These are phyloP conservation scores for Meda fulgida DNA, from an alignment of 2,797 vertebrate species.

Conservation along the genomic window DNA sequence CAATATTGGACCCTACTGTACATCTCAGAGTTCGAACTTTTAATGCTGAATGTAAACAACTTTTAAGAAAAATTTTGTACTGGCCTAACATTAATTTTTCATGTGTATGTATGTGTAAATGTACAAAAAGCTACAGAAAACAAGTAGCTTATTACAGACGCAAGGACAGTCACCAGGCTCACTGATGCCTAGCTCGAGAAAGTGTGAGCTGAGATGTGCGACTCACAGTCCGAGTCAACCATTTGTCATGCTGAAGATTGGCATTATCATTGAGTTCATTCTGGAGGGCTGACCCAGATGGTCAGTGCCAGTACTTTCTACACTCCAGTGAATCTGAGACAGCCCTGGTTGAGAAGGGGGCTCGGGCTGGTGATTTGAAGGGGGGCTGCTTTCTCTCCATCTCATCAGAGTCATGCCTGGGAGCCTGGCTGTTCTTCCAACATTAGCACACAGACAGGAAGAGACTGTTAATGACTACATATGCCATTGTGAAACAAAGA, in stretches of 20 bases:
- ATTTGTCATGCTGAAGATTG: conserved; percentile 55
- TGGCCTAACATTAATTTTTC: not conserved
- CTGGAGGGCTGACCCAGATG: conserved; percentile 61
- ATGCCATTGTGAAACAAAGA: conserved; percentile 7
- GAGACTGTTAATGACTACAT: conserved; percentile 33
- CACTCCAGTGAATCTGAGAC: conserved; percentile 55
- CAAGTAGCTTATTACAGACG: conserved; percentile 18
- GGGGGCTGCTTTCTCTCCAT: conserved; percentile 38
- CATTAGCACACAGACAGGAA: conserved; percentile 27
- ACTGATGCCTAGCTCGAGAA: conserved; percentile 28
- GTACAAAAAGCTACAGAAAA: not conserved
- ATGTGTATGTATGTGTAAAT: not conserved
- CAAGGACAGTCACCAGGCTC: conserved; percentile 25
- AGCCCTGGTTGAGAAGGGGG: conserved; percentile 48
- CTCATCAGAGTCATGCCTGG: conserved; percentile 51
- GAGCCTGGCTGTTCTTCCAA: conserved; percentile 39
- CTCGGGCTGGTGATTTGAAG: conserved; percentile 56
- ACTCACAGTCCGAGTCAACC: conserved; percentile 30
- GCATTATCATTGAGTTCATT: conserved; percentile 52
- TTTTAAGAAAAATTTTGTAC: too few species aligned
- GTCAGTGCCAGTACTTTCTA: conserved; percentile 58
- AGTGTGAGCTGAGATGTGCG: conserved; percentile 19
- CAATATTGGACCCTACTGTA: not conserved
- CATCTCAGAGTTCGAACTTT: not conserved
- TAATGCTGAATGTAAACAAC: not conserved